phyloP scores from a whole-genome alignment of 1,140 invertebrate genomes.

The Adoxophyes honmai region DNA sequence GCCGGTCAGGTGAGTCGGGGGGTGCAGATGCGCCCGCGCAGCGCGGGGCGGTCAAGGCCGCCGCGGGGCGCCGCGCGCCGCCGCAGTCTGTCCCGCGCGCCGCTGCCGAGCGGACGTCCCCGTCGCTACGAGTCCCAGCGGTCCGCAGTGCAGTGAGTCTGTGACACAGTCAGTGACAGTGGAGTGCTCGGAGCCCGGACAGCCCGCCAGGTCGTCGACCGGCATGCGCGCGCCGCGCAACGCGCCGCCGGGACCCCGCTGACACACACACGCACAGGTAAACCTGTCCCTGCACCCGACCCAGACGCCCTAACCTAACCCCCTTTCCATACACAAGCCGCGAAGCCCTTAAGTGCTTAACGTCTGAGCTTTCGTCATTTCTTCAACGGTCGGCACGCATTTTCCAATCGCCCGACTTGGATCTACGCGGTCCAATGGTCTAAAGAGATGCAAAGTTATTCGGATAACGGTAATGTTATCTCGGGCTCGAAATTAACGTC shows the following conservation, averaged over 20 bases:
- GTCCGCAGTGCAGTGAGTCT: not conserved
- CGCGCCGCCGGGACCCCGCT: not conserved
- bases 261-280: not conserved
- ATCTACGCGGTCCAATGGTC: not conserved
- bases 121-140: not conserved
- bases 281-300: not conserved
- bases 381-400: too few relatives aligned
- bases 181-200: conserved; percentile 27
- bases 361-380: too few relatives aligned
- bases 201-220: conserved; percentile 53
- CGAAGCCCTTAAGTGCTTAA: too few relatives aligned
- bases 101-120: too few relatives aligned
- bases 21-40: not conserved
- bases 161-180: not conserved
- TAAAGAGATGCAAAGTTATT: conserved; percentile 14
- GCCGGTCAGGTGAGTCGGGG: not conserved
- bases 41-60: not conserved
- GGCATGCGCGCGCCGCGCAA: conserved; percentile 38
- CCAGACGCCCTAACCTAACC: not conserved
- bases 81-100: too few relatives aligned
- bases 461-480: conserved; percentile 9
- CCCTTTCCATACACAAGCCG: too few relatives aligned
- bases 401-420: too few relatives aligned
- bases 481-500: conserved; percentile 8
- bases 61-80: too few relatives aligned